Base-by-base conservation (phyloP, 2,888 invertebrate genomes). In the Agrenia bidenticulata region DNA sequence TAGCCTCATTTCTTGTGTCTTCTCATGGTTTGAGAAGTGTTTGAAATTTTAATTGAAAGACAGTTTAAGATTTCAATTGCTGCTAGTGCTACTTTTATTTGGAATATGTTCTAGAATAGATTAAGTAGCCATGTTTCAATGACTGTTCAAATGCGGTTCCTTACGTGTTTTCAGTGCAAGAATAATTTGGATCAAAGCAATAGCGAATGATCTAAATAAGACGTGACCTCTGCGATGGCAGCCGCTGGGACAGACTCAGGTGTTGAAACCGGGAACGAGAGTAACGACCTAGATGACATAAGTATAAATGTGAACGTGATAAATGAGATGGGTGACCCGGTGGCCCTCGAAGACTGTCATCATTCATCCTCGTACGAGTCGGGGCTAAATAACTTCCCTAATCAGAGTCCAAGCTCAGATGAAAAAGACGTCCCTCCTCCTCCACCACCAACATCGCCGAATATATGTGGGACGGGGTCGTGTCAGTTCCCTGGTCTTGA, bases 191-290 rank as follows among this genome's bases (percentile, higher is more conserved):
- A 11, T 32, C 32, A 11, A 32, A 11, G 32, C 32, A 32, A 11
- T 4, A 7, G 32, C 11, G 32, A 11, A 32, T 32, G 32, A 32
- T 32, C 32, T 32, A 32, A 32, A 32, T 32, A 32, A 32, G 11
- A 32, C n/a, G n/a, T n/a, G n/a, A n/a, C n/a, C 5, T 32, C 32
- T 32, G 32, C 32, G 32, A 32, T 32, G 32, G 19, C 67, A 21
- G 63, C 73, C n/a, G 71, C 71, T 42, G 71, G 73, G 19, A 70
- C 63, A 0, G 88, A 88, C 81, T 88, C 88, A 42, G 89, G 88
- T 60, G 87, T 88, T 49, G 88, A 88, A 77, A 88, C 88, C 55
- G 87, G 87, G 72, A 87, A 87, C 78, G 87, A 88, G 80, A 87
- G 87, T 77, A 87, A 87, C 78, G 88, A 88, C 79, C 51, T 66